Conservation (phyloP, 1,140 invertebrate genomes). For the Drosophila fuyamai region DNA sequence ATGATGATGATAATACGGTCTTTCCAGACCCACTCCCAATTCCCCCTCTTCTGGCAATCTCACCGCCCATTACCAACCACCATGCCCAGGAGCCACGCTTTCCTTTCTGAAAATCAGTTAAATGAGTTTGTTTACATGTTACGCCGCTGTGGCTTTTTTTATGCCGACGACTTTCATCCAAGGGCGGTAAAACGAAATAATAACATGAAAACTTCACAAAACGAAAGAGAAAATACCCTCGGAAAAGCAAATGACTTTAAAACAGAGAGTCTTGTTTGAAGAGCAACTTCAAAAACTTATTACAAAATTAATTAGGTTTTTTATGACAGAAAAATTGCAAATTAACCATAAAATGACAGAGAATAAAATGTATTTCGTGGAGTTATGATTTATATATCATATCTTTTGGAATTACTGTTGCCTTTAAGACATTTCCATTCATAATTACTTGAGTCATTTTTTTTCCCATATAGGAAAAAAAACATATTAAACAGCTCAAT, state of each 20-base stretch:
- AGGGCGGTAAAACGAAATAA: conserved; percentile 45
- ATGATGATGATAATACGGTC: conserved; percentile 51
- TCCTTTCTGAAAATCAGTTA: conserved; percentile 80
- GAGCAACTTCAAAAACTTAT: too few species aligned
- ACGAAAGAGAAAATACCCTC: conserved; percentile 13
- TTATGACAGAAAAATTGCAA: too few species aligned
- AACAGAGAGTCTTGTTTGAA: too few species aligned
- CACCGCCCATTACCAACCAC: conserved; percentile 35
- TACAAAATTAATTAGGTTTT: too few species aligned
- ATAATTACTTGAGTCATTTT: too few species aligned
- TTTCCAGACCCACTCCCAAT: conserved; percentile 22
- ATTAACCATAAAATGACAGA: too few species aligned
- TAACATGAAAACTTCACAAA: conserved; percentile 9
- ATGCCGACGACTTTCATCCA: conserved; percentile 23
- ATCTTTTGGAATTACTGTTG: too few species aligned
- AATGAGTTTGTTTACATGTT: conserved; percentile 82
- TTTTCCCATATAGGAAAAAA: too few species aligned
- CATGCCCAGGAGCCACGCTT: conserved; percentile 76
- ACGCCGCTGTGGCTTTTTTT: conserved; percentile 39
- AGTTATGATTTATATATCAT: too few species aligned
- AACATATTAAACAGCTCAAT: background rate
- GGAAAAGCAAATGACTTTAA: too few species aligned
- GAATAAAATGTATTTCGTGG: too few species aligned
- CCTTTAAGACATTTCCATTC: too few species aligned
- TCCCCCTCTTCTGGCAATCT: conserved; percentile 2